phyloP scores from a whole-genome alignment of 2,888 invertebrate species.

The Exephanes ischioxanthus region DNA sequence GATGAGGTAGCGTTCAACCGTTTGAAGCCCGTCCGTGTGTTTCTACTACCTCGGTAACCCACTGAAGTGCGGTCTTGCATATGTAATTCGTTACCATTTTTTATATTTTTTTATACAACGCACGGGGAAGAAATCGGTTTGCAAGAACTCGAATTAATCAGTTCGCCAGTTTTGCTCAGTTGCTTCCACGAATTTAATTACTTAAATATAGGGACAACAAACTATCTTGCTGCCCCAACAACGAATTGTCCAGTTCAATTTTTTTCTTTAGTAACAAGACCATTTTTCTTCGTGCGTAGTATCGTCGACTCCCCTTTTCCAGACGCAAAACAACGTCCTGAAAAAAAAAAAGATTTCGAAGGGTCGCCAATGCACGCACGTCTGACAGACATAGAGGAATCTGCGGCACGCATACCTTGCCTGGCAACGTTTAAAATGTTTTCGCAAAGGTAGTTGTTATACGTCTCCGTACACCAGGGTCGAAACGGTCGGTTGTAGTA shows the following conservation, averaged over 20 bases:
- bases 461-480: conserved; percentile 52
- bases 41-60: not conserved
- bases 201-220: too few relatives aligned
- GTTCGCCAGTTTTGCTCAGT: too few relatives aligned
- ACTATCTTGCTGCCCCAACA: too few relatives aligned
- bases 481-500: conserved; percentile 47
- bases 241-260: too few relatives aligned
- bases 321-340: conserved; percentile 14
- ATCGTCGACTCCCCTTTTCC: conserved; percentile 19
- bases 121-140: too few relatives aligned
- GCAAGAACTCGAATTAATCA: too few relatives aligned
- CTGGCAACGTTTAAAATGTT: conserved; percentile 62
- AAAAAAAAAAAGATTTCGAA: not conserved
- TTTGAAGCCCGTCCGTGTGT: not conserved
- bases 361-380: conserved; percentile 55
- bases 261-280: too few relatives aligned
- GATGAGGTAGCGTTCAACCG: not conserved
- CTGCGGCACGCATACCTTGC: conserved; percentile 56
- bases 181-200: too few relatives aligned
- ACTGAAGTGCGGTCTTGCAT: not conserved
- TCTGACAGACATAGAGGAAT: conserved; percentile 56
- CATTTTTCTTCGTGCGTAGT: not conserved
- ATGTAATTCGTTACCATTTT: not conserved
- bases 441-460: conserved; percentile 36
- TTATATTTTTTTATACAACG: too few relatives aligned